These are phyloP conservation scores for Oreotrochilus melanogaster DNA, from an alignment of 2,113 vertebrate species.

Conservation along the genomic window DNA sequence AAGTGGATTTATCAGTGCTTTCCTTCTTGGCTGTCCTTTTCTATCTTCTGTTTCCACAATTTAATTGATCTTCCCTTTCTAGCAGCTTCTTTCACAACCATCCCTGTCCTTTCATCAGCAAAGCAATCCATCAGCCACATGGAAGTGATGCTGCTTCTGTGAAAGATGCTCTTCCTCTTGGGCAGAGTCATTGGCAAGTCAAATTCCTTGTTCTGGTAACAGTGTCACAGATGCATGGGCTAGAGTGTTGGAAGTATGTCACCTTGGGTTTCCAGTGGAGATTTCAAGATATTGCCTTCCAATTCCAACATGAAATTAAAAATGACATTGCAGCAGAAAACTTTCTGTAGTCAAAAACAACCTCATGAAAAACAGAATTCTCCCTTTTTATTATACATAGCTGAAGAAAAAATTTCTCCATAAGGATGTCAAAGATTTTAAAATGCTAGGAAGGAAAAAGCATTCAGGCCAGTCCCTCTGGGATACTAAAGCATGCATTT, in stretches of 20 bases:
- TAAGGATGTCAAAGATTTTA: neutral
- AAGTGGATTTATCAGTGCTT: neutral
- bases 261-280: neutral
- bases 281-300: neutral
- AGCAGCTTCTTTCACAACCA: neutral
- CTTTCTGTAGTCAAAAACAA: neutral
- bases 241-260: neutral
- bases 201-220: rapidly evolving
- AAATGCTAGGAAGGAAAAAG: neutral
- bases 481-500: neutral
- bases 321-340: neutral
- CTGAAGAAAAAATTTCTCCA: neutral
- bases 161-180: neutral
- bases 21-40: neutral
- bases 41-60: neutral
- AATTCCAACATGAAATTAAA: neutral
- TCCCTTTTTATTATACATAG: neutral
- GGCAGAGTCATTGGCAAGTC: neutral
- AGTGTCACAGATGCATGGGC: rapidly evolving
- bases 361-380: neutral
- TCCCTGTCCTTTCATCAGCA: rapidly evolving
- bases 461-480: neutral
- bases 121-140: neutral
- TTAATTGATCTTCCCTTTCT: neutral
- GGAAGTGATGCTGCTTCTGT: neutral